Conservation (phyloP, 2,888 invertebrate genomes). For the Rotaria macrura region DNA sequence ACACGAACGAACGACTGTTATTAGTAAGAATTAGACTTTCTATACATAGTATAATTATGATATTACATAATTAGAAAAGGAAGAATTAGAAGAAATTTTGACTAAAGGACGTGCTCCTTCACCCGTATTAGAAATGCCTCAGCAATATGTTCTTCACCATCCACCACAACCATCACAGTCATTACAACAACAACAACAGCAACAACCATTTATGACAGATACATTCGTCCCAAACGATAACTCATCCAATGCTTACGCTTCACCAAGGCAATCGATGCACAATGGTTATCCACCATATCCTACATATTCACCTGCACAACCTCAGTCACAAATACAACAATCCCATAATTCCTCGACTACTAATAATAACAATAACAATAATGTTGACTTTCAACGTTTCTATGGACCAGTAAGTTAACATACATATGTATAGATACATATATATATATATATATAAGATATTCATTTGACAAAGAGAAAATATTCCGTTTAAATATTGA, state of each 20-base stretch:
- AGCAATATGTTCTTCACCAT: neutral
- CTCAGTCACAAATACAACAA: neutral
- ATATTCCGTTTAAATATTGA: no score
- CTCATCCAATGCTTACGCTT: neutral
- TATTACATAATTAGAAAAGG: neutral
- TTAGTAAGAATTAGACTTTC: neutral
- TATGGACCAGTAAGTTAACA: neutral
- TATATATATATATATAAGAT: neutral
- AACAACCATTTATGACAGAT: neutral
- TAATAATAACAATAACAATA: neutral
- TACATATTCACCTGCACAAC: neutral
- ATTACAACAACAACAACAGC: neutral
- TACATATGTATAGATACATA: no score
- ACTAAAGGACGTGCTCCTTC: neutral
- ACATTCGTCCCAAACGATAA: neutral
- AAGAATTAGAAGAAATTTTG: neutral
- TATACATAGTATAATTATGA: neutral
- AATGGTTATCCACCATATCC: neutral
- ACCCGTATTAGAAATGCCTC: neutral
- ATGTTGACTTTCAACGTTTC: neutral
- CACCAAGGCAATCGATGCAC: neutral
- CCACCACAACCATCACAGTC: neutral
- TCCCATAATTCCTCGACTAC: neutral
- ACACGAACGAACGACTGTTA: neutral
- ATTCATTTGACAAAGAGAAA: no score